Base-by-base conservation (phyloP, 2,113 vertebrate genomes). In the Siphamia tubifer region DNA sequence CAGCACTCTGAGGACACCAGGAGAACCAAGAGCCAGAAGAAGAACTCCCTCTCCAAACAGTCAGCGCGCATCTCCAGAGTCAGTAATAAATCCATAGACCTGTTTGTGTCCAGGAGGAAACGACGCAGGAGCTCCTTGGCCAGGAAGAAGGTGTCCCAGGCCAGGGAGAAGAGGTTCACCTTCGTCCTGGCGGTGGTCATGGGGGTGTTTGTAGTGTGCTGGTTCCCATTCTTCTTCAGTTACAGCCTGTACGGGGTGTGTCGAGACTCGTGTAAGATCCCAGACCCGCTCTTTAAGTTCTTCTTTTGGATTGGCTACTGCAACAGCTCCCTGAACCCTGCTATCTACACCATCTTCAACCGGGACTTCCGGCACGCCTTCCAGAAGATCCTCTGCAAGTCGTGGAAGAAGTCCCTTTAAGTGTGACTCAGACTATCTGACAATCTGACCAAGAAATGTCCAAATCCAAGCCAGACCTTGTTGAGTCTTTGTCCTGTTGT, bases 301-400 rank as follows among this genome's bases (percentile, higher is more conserved):
- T 98, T 96, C 88, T 98, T 98, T 89, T 98, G 96, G 96, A 96
- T 96, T 58, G 96, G 96, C 57, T 98, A 98, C 90, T 98, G 96
- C 82, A 98, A 98, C 93, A 98, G 96, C 85, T 96, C 95, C 48
- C 94, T 98, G 34, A 98, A 97, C 91, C 95, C 96, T 0, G 95
- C 96, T 83, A 96, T 98, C 84, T 98, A 97, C 89, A 96, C 96
- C 28, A 95, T 96, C 82, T 97, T 98, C 87, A 96, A 98, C 89
- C 93, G 95, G 84, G 96, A 98, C 87, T 98, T 98, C 87, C 89
- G 96, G 27, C 91, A 93, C 21, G 95, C 96, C 58, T 98, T 98
- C 84, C 94, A 96, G 79, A 95, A 95, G 86, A 96, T 98, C 80
- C 92, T 98, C 60, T 98, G 95, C 82, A 93, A 94, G 75, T 89